Conservation (phyloP, 1,140 invertebrate species). For the Chlorops oryzae region DNA sequence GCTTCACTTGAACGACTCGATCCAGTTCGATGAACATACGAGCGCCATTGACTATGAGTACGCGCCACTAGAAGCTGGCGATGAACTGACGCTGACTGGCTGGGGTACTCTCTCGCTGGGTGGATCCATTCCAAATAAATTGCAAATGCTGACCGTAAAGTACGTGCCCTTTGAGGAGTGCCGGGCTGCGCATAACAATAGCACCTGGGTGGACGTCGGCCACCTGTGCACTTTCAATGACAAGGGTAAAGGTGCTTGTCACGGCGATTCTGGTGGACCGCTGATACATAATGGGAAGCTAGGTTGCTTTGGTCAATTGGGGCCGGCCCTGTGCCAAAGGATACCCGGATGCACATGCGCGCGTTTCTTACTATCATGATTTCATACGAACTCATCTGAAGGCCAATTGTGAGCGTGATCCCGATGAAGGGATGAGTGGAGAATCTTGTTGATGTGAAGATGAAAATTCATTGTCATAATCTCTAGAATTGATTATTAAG, state of each 20-base stretch:
- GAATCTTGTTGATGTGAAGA: too few relatives aligned
- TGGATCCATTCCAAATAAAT: constrained; percentile 31
- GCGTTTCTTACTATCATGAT: constrained; percentile 46
- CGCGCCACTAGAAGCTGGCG: constrained; percentile 23
- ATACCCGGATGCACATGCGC: constrained; percentile 52
- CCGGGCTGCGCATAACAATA: constrained; percentile 32
- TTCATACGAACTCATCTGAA: constrained; percentile 43
- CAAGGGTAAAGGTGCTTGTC: constrained; percentile 54
- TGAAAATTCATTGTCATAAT: too few relatives aligned
- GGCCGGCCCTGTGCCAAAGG: constrained; percentile 52
- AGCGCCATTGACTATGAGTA: constrained; percentile 40
- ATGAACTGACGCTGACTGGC: constrained; percentile 50
- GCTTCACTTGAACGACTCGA: constrained; percentile 46
- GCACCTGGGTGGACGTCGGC: constrained; percentile 36
- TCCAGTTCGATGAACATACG: constrained; percentile 49
- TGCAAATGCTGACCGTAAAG: constrained; percentile 41
- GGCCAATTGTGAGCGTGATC: too few relatives aligned
- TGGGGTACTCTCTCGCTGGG: constrained; percentile 51
- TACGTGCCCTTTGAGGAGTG: constrained; percentile 38
- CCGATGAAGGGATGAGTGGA: too few relatives aligned
- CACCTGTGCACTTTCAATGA: constrained; percentile 59
- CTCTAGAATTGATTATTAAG: too few relatives aligned
- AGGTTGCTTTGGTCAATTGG: constrained; percentile 54
- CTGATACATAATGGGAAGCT: constrained; percentile 47
- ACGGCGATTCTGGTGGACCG: constrained; percentile 51